These are phyloP conservation scores for Achatina immaculata DNA, from an alignment of 1,140 invertebrate species.

Conservation along the genomic window DNA sequence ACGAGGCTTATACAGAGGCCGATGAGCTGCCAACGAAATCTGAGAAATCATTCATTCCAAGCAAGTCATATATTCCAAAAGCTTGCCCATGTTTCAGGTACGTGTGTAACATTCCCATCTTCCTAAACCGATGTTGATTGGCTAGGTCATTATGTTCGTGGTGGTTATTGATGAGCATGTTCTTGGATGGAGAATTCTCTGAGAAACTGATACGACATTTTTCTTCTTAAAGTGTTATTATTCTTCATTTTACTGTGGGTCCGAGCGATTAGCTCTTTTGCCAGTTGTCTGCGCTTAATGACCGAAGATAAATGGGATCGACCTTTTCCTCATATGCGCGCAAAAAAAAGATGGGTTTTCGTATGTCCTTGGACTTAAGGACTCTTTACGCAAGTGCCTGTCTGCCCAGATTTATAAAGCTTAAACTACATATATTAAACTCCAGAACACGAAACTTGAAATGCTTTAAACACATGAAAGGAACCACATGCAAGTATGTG, in stretches of 20 bases:
- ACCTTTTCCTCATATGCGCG: no score
- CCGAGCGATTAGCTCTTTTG: neutral
- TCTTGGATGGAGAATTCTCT: neutral
- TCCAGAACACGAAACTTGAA: no score
- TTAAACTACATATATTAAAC: no score
- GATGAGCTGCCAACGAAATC: slow-evolving; percentile 47
- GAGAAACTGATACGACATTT: neutral
- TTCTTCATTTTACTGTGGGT: neutral
- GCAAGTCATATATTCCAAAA: slow-evolving; percentile 32
- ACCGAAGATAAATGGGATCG: no score
- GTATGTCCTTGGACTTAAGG: no score
- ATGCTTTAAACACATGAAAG: no score
- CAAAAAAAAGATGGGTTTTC: no score
- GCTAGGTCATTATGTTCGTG: slow-evolving; percentile 5
- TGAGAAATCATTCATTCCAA: slow-evolving; percentile 35
- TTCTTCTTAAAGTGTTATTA: neutral
- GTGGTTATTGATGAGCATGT: neutral
- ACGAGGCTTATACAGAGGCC: slow-evolving; percentile 65
- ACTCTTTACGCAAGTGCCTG: no score
- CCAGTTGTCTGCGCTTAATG: neutral
- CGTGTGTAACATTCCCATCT: neutral
- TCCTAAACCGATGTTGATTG: neutral
- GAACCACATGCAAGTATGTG: no score
- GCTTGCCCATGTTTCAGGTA: slow-evolving; percentile 46
- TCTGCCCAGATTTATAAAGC: no score